Evolutionary conservation across 2,113 vertebrate species (phyloP).

Genomic region (Dendrocopos noguchii): DNA sequence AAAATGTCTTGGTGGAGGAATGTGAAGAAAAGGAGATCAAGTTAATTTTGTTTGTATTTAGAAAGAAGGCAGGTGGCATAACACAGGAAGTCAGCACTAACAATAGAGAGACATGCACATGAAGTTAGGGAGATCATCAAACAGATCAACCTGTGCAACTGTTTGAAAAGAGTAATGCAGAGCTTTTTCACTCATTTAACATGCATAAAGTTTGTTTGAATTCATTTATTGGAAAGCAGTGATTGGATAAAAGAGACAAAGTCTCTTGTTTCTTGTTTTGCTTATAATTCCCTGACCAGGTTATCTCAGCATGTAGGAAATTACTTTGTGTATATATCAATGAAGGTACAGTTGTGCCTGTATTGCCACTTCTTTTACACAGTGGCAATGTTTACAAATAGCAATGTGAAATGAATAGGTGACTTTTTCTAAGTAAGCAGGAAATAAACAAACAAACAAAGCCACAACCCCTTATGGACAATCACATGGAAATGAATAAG

Average conservation of each 20-base stretch:
- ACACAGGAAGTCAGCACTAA: not conserved
- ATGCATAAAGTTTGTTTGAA: not conserved
- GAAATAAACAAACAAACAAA: too few species aligned
- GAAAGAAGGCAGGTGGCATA: not conserved
- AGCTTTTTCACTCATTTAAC: not conserved
- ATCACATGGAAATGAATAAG: not conserved
- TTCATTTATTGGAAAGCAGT: not conserved
- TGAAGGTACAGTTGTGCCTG: not conserved
- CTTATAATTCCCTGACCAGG: not conserved
- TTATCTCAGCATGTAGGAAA: not conserved
- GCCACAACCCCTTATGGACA: not conserved
- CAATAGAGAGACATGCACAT: fast-evolving
- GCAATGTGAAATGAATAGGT: not conserved
- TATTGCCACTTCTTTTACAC: not conserved
- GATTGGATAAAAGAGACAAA: not conserved
- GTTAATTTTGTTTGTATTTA: not conserved
- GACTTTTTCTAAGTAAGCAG: not conserved
- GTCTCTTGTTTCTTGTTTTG: not conserved
- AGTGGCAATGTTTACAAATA: not conserved
- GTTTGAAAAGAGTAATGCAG: not conserved
- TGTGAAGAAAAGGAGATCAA: not conserved
- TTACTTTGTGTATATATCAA: not conserved
- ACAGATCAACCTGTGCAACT: not conserved
- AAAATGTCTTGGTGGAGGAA: not conserved
- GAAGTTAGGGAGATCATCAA: not conserved